These are phyloP conservation scores for Eupithecia tripunctaria DNA, from an alignment of 2,888 invertebrate genomes.

Conservation along the genomic window DNA sequence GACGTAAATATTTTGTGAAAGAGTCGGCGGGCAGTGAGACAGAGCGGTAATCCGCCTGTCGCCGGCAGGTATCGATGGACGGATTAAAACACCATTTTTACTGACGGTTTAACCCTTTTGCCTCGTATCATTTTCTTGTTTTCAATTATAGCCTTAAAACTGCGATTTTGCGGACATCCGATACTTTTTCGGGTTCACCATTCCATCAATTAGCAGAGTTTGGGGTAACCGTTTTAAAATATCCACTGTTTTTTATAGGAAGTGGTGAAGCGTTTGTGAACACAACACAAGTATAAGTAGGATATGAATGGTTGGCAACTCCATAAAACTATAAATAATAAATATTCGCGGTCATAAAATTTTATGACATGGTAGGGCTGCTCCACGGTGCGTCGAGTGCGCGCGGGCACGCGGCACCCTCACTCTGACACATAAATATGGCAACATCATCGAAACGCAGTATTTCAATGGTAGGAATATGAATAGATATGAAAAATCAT, in stretches of 20 bases:
- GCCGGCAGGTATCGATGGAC: conserved; percentile 77
- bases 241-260: background rate
- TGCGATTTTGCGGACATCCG: conserved; percentile 47
- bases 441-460: conserved; percentile 6
- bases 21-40: conserved; percentile 62
- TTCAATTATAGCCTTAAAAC: conserved; percentile 62
- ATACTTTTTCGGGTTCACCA: conserved; percentile 33
- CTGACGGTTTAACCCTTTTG: conserved; percentile 70
- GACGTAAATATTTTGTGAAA: conserved; percentile 54
- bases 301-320: conserved; percentile 59
- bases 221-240: background rate
- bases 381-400: conserved; percentile 62
- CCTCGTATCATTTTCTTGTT: conserved; percentile 66
- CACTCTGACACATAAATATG: conserved; percentile 49
- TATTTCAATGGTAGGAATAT: background rate
- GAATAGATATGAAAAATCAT: background rate
- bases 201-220: conserved; percentile 36
- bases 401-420: conserved; percentile 54
- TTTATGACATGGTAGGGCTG: conserved; percentile 68
- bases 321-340: conserved; percentile 79
- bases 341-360: conserved; percentile 78
- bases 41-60: conserved; percentile 73
- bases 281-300: conserved; percentile 32
- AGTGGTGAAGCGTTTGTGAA: conserved; percentile 19
- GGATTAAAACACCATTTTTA: conserved; percentile 81